Base-by-base conservation (phyloP, 2,888 invertebrate species). In the Sarcophaga rosellei region DNA sequence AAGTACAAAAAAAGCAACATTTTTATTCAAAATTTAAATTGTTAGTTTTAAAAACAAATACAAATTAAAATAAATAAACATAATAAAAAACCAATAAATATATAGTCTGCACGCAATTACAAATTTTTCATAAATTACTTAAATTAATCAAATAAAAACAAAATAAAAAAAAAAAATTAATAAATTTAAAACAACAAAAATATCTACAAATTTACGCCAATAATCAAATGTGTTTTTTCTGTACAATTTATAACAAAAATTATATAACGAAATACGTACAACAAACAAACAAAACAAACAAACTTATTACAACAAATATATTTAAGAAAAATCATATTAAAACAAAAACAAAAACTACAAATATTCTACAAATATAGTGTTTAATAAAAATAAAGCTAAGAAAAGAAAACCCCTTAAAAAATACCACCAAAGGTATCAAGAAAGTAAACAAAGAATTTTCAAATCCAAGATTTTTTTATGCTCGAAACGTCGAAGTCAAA, bases 51-150 rank as follows among this genome's bases (percentile, higher is more conserved):
- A 79, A 85, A 65, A 65, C n/a, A n/a, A n/a, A n/a, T n/a, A 20
- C 0, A 35, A 63, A 44, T 2, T 72, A 47, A 53, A 70, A 78
- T 65, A 72, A 21, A 76, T n/a, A n/a, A n/a, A n/a, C n/a, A n/a
- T n/a, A 85, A 73, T 47, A 45, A 88, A 65, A 74, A 65, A 73
- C 68, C 83, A 83, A 88, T 62, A 80, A 87, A 82, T 53, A 84
- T 81, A 82, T 85, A 86, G 88, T 88, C 85, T 88, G 87, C 85
- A 86, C 53, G 12, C 80, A 81, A 88, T 86, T 87, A 88, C 88
- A 91, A 91, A 90, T 91, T 91, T 90, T 90, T 89, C 74, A 78
- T 53, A 53, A 53, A 53, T 53, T 15, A 53, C 15, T 15, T 4
- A 12, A 53, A 17, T 53, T 15, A 53, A 47, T 35, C 35, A 47